phyloP scores from a whole-genome alignment of 1,140 invertebrate genomes.

The Arctopsyche grandis region DNA sequence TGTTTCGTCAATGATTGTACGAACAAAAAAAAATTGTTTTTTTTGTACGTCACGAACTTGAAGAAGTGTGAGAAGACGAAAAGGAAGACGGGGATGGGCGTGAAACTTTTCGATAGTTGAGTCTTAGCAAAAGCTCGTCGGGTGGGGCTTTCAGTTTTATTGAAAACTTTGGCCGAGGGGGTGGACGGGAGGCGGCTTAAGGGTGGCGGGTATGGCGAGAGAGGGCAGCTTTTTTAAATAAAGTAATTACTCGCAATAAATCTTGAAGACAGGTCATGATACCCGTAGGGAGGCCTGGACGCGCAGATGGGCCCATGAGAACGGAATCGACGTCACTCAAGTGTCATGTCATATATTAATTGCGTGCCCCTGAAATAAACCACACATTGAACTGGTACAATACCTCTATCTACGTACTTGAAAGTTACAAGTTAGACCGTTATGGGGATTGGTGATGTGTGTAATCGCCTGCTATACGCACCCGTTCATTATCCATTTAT shows the following conservation, averaged over 20 bases:
- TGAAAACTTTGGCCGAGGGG: conserved; percentile 9
- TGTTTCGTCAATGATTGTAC: too few species aligned
- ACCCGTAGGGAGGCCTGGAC: background rate
- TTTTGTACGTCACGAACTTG: background rate
- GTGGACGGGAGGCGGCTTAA: background rate
- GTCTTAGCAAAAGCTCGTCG: background rate
- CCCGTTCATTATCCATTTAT: too few species aligned
- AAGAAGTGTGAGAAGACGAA: too few species aligned
- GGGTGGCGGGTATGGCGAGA: background rate
- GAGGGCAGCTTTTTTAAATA: conserved; percentile 30
- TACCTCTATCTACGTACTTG: too few species aligned
- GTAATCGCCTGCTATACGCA: too few species aligned
- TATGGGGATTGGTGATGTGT: too few species aligned
- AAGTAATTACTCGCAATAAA: conserved; percentile 43
- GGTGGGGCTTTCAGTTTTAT: conserved; percentile 5
- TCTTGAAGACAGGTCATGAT: conserved; percentile 42
- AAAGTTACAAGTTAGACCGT: too few species aligned
- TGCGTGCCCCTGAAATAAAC: conserved; percentile 15
- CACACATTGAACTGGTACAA: background rate
- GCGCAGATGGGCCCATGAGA: conserved; percentile 19
- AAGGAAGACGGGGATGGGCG: too few species aligned
- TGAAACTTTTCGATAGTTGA: conserved; percentile 12
- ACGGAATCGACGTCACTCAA: conserved; percentile 44
- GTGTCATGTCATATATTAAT: conserved; percentile 50
- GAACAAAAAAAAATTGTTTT: too few species aligned